phyloP scores from a whole-genome alignment of 2,797 vertebrate species.

The Jordanella pulchra region DNA sequence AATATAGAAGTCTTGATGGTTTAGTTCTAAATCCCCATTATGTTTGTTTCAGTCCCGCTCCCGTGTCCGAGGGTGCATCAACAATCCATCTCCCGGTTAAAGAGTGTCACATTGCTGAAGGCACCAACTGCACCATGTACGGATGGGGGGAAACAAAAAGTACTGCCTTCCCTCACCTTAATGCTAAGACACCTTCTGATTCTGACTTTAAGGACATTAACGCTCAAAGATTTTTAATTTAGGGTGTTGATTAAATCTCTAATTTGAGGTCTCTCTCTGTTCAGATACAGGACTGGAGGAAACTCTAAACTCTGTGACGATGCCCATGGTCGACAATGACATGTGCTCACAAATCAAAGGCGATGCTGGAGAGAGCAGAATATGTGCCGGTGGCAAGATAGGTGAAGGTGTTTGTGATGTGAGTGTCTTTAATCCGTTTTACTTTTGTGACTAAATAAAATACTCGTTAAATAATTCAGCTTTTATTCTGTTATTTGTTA shows the following conservation, averaged over 20 bases:
- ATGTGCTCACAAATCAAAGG: constrained; percentile 90
- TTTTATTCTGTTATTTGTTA: too few species aligned
- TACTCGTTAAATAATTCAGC: too few species aligned
- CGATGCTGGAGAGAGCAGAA: constrained; percentile 88
- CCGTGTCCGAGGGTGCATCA: constrained; percentile 83
- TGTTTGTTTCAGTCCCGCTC: constrained; percentile 73
- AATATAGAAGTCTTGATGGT: background rate
- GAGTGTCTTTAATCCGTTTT: constrained; percentile 43
- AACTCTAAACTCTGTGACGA: constrained; percentile 85
- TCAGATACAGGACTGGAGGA: constrained; percentile 87
- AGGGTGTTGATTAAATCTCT: background rate
- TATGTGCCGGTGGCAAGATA: constrained; percentile 90
- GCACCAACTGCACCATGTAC: constrained; percentile 92
- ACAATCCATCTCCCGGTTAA: constrained; percentile 91
- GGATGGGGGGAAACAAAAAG: constrained; percentile 99
- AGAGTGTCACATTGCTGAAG: constrained; percentile 91
- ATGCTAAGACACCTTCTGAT: constrained; percentile 7
- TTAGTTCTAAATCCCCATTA: background rate
- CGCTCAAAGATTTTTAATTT: background rate
- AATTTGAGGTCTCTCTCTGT: constrained; percentile 4
- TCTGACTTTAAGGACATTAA: background rate
- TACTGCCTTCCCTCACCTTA: constrained; percentile 69
- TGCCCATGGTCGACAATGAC: constrained; percentile 88
- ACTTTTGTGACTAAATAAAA: background rate
- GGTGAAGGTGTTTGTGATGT: constrained; percentile 95